Percentiles rank a stretch among this genome's conserved stretches.
Conservation (phyloP, 1,140 invertebrate genomes). For the Aethina tumida region DNA sequence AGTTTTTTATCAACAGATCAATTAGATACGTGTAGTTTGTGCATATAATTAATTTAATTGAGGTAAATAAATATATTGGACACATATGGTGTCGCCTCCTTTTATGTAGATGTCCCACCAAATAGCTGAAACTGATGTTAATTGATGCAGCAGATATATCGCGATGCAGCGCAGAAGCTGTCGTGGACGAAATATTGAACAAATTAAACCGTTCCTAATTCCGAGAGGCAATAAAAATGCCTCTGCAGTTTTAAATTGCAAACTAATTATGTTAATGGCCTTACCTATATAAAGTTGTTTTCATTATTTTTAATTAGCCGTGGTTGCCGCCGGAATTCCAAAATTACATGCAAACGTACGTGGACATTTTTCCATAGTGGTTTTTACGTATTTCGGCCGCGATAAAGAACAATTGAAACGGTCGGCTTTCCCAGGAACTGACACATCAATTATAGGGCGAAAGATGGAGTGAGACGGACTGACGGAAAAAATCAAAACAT, state of each 20-base stretch:
- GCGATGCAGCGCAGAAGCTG: too few relatives aligned
- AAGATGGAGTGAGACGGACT: too few relatives aligned
- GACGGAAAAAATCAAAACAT: constrained; percentile 29
- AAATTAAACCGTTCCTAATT: too few relatives aligned
- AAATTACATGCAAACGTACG: constrained; percentile 5
- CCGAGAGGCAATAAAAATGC: constrained; percentile 7
- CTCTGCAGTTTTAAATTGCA: constrained; percentile 7
- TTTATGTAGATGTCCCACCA: too few relatives aligned
- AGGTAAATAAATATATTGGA: too few relatives aligned
- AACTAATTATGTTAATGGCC: constrained; percentile 10
- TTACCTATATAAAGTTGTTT: constrained; percentile 12
- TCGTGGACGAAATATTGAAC: too few relatives aligned
- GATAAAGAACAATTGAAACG: constrained; percentile 21
- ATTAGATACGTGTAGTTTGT: too few relatives aligned
- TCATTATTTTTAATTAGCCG: constrained; percentile 8
- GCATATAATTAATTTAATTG: too few relatives aligned
- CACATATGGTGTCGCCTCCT: too few relatives aligned
- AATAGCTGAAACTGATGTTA: too few relatives aligned
- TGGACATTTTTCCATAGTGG: not conserved
- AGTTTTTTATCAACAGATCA: too few relatives aligned
- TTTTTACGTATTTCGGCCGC: constrained; percentile 3
- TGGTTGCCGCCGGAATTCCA: not conserved
- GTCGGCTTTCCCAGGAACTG: constrained; percentile 26
- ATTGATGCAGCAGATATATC: too few relatives aligned
- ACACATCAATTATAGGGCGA: constrained; percentile 30